Evolutionary conservation across 2,113 vertebrate species (phyloP).

Genomic region (Columbina picui): DNA sequence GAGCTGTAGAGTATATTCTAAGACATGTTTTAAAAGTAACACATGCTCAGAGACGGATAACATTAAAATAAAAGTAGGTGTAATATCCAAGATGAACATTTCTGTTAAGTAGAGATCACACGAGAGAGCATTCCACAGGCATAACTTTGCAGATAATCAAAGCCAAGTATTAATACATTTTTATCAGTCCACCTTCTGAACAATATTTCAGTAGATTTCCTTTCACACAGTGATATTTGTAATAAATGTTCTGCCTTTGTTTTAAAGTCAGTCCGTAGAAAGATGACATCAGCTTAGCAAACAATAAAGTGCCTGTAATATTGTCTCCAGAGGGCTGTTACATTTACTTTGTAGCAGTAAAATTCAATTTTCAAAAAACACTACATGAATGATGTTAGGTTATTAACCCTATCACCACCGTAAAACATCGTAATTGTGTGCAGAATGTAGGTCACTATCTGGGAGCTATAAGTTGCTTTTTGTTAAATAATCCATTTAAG

Average conservation of each 20-base stretch:
- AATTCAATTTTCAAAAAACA: constrained; percentile 89
- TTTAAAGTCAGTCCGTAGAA: constrained; percentile 88
- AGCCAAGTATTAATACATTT: constrained; percentile 79
- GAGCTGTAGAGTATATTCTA: constrained; percentile 62
- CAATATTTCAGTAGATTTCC: constrained; percentile 94
- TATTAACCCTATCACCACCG: constrained; percentile 84
- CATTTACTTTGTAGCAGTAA: constrained; percentile 95
- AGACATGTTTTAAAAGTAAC: constrained; percentile 66
- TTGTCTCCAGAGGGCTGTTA: constrained; percentile 91
- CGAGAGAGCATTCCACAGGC: constrained; percentile 70
- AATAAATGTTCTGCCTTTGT: constrained; percentile 97
- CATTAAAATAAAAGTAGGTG: constrained; percentile 46
- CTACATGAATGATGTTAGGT: constrained; percentile 85
- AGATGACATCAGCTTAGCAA: constrained; percentile 98
- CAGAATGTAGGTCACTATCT: constrained; percentile 82
- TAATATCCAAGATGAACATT: constrained; percentile 62
- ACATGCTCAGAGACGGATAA: constrained; percentile 57
- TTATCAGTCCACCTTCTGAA: constrained; percentile 87
- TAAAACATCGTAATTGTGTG: constrained; percentile 80
- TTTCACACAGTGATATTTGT: constrained; percentile 95
- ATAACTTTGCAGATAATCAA: constrained; percentile 82
- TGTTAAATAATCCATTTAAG: constrained; percentile 83
- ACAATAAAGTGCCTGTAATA: constrained; percentile 97
- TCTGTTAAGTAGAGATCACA: constrained; percentile 64
- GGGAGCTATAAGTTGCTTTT: constrained; percentile 78